Evolutionary conservation across 2,113 vertebrate species (phyloP).

Genomic region (Mellivora capensis): DNA sequence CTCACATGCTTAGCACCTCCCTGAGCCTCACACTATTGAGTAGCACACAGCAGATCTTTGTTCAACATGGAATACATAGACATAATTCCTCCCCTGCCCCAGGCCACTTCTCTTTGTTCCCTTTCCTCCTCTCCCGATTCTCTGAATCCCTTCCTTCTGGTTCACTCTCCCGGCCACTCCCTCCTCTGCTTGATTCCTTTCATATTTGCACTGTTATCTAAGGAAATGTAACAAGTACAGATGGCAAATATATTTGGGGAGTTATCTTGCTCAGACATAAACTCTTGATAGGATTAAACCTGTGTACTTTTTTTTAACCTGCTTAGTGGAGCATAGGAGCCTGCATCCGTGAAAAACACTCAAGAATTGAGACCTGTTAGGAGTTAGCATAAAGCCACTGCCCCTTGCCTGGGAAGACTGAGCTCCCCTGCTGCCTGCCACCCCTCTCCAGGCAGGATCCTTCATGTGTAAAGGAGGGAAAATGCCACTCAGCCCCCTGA

Average conservation of each 20-base stretch:
- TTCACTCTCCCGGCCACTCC: not conserved
- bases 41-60: not conserved
- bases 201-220: constrained; percentile 69
- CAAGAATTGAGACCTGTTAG: not conserved
- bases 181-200: not conserved
- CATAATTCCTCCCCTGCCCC: not conserved
- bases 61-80: not conserved
- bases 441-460: not conserved
- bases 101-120: not conserved
- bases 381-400: not conserved
- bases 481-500: not conserved
- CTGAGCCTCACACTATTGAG: not conserved
- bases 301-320: constrained; percentile 56
- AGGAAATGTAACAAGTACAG: not conserved
- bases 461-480: not conserved
- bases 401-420: not conserved
- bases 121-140: not conserved
- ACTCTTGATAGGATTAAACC: constrained; percentile 50
- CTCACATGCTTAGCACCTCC: not conserved
- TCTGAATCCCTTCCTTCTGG: not conserved
- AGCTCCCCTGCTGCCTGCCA: not conserved
- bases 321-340: not conserved
- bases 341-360: not conserved
- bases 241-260: constrained; percentile 60
- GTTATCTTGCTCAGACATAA: constrained; percentile 59